Evolutionary conservation across 2,888 invertebrate species (phyloP), one percentile per base, ranked within the genome.

Genomic region (Zygothrica quintamaculata): DNA sequence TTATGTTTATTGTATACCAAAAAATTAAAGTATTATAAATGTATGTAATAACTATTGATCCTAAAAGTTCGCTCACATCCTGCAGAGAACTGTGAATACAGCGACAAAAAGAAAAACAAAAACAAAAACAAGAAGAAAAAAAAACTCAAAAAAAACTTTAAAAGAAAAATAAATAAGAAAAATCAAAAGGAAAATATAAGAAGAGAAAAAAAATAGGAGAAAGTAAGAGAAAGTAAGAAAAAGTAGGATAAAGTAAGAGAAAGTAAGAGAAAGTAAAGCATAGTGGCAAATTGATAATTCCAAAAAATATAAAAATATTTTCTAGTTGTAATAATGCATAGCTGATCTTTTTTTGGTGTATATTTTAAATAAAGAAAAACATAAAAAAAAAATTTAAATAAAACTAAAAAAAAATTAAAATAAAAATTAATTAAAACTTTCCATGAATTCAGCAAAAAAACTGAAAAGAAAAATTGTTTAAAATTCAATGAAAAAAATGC

Each of bases 271-370:
- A 40, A 57, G 25, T 11, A 39, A 58, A 44, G 47, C 6, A 34
- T 40, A 51, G 58, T 64, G 64, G 59, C 37, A 66, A 50, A 66
- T 59, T 60, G 50, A 70, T 62, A 61, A 65, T 55, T 53, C 70
- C 44, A 25, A 55, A n/a, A n/a, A n/a, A n/a, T n/a, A n/a, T n/a
- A n/a, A n/a, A n/a, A n/a, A 61, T 67, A 64, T 60, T 60, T 81
- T 69, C 58, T 78, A 84, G 71, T 65, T 65, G 68, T 80, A 77
- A n/a, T n/a, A n/a, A 84, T 67, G 55, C 64, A 74, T 84, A 86
- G 81, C 69, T 65, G 67, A 65, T 74, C 77, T 84, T 84, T 66
- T n/a, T 79, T 84, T 71, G 77, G 77, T 87, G 78, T 80, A 74
- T 57, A 68, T 84, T 81, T 77, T 74, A 66, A 82, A 77, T 43